Evolutionary conservation across 2,888 invertebrate species (phyloP).

Genomic region (Phyto melanocephala): DNA sequence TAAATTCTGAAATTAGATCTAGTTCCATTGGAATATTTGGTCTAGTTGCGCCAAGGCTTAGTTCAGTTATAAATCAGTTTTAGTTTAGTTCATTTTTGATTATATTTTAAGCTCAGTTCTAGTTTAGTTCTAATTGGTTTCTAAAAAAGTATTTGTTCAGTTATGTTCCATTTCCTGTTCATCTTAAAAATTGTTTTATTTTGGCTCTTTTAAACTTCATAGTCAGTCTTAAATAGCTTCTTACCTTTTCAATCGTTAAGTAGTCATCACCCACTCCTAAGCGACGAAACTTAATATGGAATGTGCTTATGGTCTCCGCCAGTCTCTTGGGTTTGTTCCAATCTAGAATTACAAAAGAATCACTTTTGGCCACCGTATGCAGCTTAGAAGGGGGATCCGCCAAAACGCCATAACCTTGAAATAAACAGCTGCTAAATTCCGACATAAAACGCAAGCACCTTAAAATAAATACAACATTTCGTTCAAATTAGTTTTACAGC

Average conservation of each 20-base stretch:
- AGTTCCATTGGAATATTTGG: too few species aligned
- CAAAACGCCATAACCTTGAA: constrained; percentile 91
- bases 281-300: constrained; percentile 83
- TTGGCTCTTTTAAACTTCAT: not conserved
- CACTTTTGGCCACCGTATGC: constrained; percentile 86
- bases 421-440: constrained; percentile 88
- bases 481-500: too few species aligned
- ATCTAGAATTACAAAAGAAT: constrained; percentile 87
- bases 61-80: not conserved
- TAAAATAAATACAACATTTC: not conserved
- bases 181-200: too few species aligned
- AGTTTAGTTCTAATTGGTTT: not conserved
- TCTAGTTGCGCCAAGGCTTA: too few species aligned
- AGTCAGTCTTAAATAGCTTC: constrained; percentile 2
- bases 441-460: constrained; percentile 90
- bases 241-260: constrained; percentile 80
- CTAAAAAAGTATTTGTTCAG: not conserved
- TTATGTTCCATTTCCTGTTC: not conserved
- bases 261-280: constrained; percentile 82
- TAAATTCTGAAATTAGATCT: too few species aligned
- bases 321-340: constrained; percentile 87
- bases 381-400: constrained; percentile 86
- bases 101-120: not conserved
- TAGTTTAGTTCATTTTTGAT: not conserved
- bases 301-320: constrained; percentile 85